These are phyloP conservation scores for Trachelus stipa DNA, from an alignment of 2,888 invertebrate species.

Conservation along the genomic window DNA sequence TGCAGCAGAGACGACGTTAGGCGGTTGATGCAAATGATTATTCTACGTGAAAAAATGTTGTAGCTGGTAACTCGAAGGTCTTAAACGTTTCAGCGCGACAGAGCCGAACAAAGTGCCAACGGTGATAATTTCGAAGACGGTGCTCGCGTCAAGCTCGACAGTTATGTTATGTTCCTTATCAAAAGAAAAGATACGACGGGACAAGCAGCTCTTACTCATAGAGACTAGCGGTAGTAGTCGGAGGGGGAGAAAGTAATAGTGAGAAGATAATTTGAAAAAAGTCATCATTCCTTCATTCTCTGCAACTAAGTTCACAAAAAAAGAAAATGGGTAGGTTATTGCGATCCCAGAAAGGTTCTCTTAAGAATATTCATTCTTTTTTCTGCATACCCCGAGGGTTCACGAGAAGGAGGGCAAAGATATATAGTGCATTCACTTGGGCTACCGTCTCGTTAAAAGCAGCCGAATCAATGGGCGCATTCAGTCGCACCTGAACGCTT, in stretches of 20 bases:
- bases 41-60: neutral
- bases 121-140: neutral
- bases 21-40: neutral
- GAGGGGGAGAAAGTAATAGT: neutral
- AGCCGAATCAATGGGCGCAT: slow-evolving; percentile 33
- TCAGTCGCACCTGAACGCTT: slow-evolving; percentile 34
- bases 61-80: neutral
- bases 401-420: neutral
- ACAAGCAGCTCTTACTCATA: too few species aligned
- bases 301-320: neutral
- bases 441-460: neutral
- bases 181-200: neutral
- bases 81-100: neutral
- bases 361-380: neutral
- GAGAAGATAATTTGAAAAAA: neutral
- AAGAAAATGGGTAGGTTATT: neutral
- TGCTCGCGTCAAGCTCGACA: neutral
- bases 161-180: neutral
- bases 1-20: neutral
- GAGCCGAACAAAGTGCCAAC: neutral
- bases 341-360: neutral
- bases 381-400: neutral
- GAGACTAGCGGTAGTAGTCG: neutral
- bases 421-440: neutral
- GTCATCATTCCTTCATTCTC: neutral